phyloP scores from a whole-genome alignment of 2,113 vertebrate species.

The Gobius niger region DNA sequence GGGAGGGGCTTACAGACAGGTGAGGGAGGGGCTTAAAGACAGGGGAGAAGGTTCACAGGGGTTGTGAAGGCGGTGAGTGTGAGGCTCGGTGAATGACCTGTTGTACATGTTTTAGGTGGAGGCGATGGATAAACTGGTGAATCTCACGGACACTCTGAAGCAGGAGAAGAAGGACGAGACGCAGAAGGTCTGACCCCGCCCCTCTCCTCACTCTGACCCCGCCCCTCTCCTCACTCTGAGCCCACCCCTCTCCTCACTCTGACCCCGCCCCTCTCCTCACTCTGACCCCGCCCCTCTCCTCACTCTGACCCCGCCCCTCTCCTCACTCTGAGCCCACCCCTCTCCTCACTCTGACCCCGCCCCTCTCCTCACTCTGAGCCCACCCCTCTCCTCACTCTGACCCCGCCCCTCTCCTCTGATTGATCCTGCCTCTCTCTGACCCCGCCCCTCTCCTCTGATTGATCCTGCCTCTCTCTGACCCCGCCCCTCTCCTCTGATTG shows the following conservation, averaged over 20 bases:
- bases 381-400: too few species aligned
- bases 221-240: too few species aligned
- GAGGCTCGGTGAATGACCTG: too few species aligned
- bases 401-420: background rate
- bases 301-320: background rate
- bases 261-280: background rate
- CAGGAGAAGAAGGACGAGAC: slow-evolving; percentile 99
- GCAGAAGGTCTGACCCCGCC: slow-evolving; percentile 84
- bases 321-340: background rate
- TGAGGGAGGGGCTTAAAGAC: slow-evolving; percentile 70
- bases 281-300: background rate
- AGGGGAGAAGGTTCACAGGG: background rate
- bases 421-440: background rate
- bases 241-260: background rate
- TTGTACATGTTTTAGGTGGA: slow-evolving; percentile 74
- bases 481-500: background rate
- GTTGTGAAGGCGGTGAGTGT: background rate
- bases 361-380: background rate
- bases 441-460: background rate
- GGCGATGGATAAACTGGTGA: slow-evolving; percentile 98
- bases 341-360: background rate
- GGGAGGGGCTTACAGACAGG: background rate
- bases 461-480: slow-evolving; percentile 20
- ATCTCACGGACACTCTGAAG: slow-evolving; percentile 98
- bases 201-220: background rate